Base-by-base conservation (phyloP, 2,113 vertebrate species). In the Nerophis ophidion region DNA sequence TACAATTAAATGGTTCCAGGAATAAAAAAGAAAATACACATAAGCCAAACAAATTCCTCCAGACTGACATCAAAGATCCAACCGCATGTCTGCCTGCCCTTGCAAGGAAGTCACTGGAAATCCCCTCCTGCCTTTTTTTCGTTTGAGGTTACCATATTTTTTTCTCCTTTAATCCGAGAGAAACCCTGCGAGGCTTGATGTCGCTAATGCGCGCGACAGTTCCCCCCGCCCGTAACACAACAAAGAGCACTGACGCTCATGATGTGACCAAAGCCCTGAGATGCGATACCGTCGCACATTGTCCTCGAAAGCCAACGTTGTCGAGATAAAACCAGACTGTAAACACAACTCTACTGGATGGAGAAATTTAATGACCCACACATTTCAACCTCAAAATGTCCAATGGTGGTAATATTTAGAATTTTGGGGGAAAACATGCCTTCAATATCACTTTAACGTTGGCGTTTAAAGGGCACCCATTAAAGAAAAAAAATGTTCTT, bases 121-220 rank as follows among this genome's bases (percentile, higher is more conserved):
- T 63, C 70, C 81, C 74, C 72, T 53, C 50, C 66, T 55, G 14
- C 54, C 48, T 53, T 57, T 60, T 33, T 57, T 54, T 61, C 75
- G 49, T 80, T 80, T 81, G 80, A 64, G 83, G 79, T 81, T 83
- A 71, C 64, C 58, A 67, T 77, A 53, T 66, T 59, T 66, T 74
- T 65, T 65, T 54, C 55, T 40, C 49, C 80, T 79, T 71, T 60
- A 71, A 78, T 85, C 81, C 81, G 57, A 74, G 58, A 61, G 59
- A 71, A 83, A 70, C 66, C 62, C 68, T 45, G 65, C 33, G 3
- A 19, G 8, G 36, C 53, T 58, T 77, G 71, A 79, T 83, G 75
- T 71, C 52, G 84, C 69, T 88, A 79, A 84, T 81, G 74, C 80
- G 86, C 54, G 76, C 46, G 62, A 84, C 74, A 79, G 75, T 84